Conservation (phyloP, 2,797 vertebrate species). For the Phylloscopus collybita region DNA sequence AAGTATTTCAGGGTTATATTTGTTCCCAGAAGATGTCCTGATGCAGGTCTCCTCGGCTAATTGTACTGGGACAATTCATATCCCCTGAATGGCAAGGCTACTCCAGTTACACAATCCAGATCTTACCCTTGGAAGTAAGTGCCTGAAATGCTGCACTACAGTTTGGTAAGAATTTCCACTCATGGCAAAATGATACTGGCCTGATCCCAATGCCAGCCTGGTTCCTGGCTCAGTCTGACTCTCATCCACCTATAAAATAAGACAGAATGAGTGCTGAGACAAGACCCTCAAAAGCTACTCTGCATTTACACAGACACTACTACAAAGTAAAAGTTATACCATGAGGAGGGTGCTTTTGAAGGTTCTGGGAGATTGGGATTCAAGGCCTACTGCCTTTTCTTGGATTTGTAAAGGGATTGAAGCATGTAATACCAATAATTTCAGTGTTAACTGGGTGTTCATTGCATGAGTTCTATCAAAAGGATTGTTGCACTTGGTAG, state of each 20-base stretch:
- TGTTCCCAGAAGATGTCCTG: neutral
- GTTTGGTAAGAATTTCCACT: constrained; percentile 77
- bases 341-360: neutral
- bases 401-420: neutral
- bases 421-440: neutral
- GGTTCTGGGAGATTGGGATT: neutral
- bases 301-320: neutral
- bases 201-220: neutral
- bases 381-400: neutral
- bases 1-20: neutral
- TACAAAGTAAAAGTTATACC: neutral
- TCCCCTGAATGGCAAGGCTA: neutral
- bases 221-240: constrained; percentile 26
- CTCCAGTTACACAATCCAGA: neutral
- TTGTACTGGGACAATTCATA: neutral
- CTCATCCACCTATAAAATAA: constrained; percentile 64
- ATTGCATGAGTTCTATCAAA: neutral
- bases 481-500: neutral
- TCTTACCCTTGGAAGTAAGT: constrained; percentile 79
- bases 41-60: neutral
- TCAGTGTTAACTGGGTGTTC: neutral
- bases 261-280: neutral
- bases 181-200: constrained; percentile 79
- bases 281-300: neutral
- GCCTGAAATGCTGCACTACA: constrained; percentile 74